Conservation (phyloP, 2,113 vertebrate genomes). For the Propithecus coquereli region DNA sequence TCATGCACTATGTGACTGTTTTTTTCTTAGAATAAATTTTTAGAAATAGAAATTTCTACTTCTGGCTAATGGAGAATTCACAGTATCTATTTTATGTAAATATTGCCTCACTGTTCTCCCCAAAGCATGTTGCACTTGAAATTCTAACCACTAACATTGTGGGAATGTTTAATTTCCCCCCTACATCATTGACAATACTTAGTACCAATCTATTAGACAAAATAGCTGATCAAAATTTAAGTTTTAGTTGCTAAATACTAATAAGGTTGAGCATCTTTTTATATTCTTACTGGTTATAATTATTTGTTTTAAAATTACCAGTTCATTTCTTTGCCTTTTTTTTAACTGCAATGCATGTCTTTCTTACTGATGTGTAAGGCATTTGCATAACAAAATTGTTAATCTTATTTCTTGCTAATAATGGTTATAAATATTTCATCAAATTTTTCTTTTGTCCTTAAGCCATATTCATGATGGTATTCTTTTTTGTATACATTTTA, state of each 20-base stretch:
- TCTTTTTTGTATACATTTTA: background rate
- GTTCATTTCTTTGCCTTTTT: background rate
- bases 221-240: background rate
- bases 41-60: background rate
- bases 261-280: background rate
- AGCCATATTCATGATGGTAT: background rate
- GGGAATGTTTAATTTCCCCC: background rate
- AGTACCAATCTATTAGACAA: background rate
- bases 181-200: background rate
- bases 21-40: background rate
- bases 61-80: background rate
- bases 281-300: background rate
- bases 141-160: background rate
- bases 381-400: background rate
- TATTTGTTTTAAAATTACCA: background rate
- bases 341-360: background rate
- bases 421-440: background rate
- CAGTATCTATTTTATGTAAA: background rate
- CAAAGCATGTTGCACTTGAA: background rate
- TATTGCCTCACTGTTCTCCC: background rate
- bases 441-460: background rate
- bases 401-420: background rate
- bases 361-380: background rate
- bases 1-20: background rate
- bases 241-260: background rate